Conservation (phyloP, 2,797 vertebrate genomes). For the Valencia hispanica region DNA sequence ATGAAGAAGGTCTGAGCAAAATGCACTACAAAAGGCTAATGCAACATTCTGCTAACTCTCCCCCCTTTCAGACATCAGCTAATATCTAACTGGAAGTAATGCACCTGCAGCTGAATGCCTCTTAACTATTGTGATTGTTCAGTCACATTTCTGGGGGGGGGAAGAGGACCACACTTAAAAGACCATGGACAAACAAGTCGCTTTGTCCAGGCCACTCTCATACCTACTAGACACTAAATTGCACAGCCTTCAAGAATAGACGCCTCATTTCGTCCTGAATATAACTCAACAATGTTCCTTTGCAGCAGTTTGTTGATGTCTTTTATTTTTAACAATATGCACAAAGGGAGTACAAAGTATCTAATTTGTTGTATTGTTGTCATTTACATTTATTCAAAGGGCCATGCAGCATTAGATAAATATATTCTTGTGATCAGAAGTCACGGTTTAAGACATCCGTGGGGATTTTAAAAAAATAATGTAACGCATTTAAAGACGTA, state of each 20-base stretch:
- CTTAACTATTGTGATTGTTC: conserved; percentile 91
- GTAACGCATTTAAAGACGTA: not conserved
- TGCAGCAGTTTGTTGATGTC: conserved; percentile 75
- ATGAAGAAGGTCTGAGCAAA: conserved; percentile 99
- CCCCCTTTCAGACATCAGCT: conserved; percentile 95
- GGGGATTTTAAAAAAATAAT: not conserved
- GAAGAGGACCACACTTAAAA: conserved; percentile 85
- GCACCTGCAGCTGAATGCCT: conserved; percentile 99
- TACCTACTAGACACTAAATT: conserved; percentile 87
- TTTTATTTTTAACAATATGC: conserved; percentile 73
- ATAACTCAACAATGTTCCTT: conserved; percentile 82
- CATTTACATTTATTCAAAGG: conserved; percentile 47
- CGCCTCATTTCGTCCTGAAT: conserved; percentile 82
- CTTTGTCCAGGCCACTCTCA: conserved; percentile 84
- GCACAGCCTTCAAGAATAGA: conserved; percentile 83
- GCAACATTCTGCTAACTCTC: conserved; percentile 98
- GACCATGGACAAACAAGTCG: conserved; percentile 91
- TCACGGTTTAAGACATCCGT: not conserved
- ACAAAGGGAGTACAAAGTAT: conserved; percentile 72
- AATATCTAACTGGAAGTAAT: conserved; percentile 97
- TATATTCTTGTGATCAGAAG: conserved; percentile 4
- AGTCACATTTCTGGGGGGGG: conserved; percentile 89
- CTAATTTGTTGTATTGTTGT: conserved; percentile 71
- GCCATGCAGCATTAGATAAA: not conserved
- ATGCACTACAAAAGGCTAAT: conserved; percentile 99